A percentile compares a stretch with the other conserved stretches of the same genome.
Evolutionary conservation across 2,888 invertebrate species (phyloP).

Genomic region (Leptopilina myrica): DNA sequence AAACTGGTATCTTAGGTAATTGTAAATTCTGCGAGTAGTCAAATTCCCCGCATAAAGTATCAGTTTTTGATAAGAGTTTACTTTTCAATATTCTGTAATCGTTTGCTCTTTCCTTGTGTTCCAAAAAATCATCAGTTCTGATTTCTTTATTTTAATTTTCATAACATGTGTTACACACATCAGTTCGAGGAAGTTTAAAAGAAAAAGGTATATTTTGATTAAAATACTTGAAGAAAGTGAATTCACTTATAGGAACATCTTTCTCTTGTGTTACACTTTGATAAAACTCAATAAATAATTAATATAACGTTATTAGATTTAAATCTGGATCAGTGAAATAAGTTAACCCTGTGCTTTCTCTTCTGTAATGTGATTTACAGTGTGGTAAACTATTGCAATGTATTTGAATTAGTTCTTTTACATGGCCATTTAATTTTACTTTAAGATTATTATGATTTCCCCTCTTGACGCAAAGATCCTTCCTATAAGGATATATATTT

Average conservation of each 20-base stretch:
- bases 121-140: not conserved
- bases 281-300: not conserved
- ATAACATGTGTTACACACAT: slow-evolving; percentile 7
- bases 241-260: not conserved
- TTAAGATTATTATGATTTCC: too few species aligned
- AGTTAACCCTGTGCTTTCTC: not conserved
- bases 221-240: not conserved
- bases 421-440: too few species aligned
- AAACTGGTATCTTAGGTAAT: not conserved
- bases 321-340: slow-evolving; percentile 20
- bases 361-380: too few species aligned
- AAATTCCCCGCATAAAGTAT: not conserved
- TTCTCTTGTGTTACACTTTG: not conserved
- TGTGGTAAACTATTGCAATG: too few species aligned
- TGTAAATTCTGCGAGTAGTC: not conserved
- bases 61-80: not conserved
- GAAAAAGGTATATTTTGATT: not conserved
- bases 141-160: not conserved
- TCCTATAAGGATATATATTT: too few species aligned
- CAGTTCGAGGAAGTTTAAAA: slow-evolving; percentile 15
- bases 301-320: not conserved
- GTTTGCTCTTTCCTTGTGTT: slow-evolving; percentile 18
- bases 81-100: not conserved
- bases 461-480: too few species aligned
- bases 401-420: too few species aligned